Evolutionary conservation across 2,113 vertebrate species (phyloP).

Genomic region (Loxodonta africana): DNA sequence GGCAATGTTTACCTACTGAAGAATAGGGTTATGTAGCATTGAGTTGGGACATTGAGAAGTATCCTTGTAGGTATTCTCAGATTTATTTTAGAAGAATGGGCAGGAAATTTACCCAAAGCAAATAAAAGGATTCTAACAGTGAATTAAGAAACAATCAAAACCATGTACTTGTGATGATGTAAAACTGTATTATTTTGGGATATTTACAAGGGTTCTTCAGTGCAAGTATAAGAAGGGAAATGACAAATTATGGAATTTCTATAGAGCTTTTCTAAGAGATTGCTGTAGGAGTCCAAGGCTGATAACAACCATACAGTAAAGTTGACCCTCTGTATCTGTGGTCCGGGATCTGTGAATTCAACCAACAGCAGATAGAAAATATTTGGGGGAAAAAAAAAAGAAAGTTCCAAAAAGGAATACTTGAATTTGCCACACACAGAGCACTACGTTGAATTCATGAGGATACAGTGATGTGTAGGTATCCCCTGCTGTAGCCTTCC

Average conservation of each 20-base stretch:
- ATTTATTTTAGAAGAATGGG: neutral
- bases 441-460: no score
- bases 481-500: no score
- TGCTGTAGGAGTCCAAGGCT: neutral
- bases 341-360: no score
- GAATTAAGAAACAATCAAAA: neutral
- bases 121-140: neutral
- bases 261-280: neutral
- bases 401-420: no score
- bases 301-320: rapidly evolving
- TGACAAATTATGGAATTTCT: neutral
- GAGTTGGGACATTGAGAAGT: neutral
- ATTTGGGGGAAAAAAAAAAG: no score
- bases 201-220: neutral
- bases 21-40: neutral
- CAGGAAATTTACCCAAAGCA: neutral
- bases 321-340: no score
- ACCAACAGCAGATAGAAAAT: no score
- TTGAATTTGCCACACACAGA: no score
- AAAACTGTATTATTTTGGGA: neutral
- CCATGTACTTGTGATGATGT: neutral
- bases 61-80: neutral
- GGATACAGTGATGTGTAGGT: no score
- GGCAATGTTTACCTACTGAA: neutral
- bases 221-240: neutral